Evolutionary conservation across 2,888 invertebrate genomes (phyloP).

Genomic region (Hedychridium roseum): DNA sequence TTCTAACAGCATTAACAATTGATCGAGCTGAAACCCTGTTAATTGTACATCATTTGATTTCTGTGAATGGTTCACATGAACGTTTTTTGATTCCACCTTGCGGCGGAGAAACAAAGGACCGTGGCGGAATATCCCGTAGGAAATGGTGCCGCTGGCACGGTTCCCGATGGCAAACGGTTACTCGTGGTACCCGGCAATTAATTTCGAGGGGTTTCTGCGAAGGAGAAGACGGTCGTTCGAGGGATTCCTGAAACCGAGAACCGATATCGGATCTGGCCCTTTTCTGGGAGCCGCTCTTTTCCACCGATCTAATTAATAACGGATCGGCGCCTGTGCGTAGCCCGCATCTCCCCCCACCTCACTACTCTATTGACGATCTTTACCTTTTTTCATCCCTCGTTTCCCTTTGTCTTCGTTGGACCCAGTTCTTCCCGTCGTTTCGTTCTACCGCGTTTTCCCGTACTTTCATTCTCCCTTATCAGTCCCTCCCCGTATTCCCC

Average conservation of each 20-base stretch:
- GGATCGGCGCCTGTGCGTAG: constrained; percentile 57
- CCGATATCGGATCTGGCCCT: constrained; percentile 50
- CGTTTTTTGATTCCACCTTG: too few species aligned
- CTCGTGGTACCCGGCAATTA: constrained; percentile 48
- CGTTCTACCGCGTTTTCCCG: constrained; percentile 9
- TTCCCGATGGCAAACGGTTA: constrained; percentile 31
- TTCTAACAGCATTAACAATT: too few species aligned
- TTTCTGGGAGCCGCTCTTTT: constrained; percentile 46
- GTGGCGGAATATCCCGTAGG: constrained; percentile 15
- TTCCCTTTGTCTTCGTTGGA: constrained; percentile 6
- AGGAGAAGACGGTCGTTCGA: constrained; percentile 29
- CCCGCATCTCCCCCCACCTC: constrained; percentile 13
- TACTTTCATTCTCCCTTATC: constrained; percentile 8
- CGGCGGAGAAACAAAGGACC: constrained; percentile 23
- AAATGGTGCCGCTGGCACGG: too few species aligned
- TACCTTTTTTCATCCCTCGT: constrained; percentile 20
- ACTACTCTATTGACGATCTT: too few species aligned
- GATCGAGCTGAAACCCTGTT: too few species aligned
- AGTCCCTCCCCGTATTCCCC: too few species aligned
- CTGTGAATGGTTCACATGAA: neutral
- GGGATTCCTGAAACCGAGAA: constrained; percentile 53
- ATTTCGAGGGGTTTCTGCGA: constrained; percentile 49
- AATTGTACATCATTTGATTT: too few species aligned
- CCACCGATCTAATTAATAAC: constrained; percentile 60
- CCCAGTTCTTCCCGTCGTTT: constrained; percentile 18